A percentile compares a stretch with the other conserved stretches of the same genome.
Conservation (phyloP, 2,888 invertebrate genomes). For the Mechanitis messenoides region DNA sequence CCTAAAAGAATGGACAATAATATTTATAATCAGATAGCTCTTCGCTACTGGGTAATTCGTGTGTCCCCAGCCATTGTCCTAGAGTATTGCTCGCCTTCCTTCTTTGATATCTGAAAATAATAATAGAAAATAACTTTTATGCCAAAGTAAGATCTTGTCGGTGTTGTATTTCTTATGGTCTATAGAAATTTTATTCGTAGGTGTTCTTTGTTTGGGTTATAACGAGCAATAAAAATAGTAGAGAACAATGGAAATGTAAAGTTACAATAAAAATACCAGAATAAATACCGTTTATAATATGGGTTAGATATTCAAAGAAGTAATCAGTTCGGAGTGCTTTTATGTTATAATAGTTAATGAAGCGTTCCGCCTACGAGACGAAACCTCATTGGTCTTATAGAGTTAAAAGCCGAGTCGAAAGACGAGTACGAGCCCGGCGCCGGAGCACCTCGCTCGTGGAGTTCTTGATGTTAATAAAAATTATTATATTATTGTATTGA, state of each 20-base stretch:
- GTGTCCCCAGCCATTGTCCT: conserved; percentile 67
- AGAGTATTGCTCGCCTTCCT: conserved; percentile 66
- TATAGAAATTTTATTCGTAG: conserved; percentile 44
- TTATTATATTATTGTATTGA: too few species aligned
- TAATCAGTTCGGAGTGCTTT: conserved; percentile 67
- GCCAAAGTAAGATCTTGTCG: conserved; percentile 49
- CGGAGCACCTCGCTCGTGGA: conserved; percentile 17
- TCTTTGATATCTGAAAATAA: conserved; percentile 54
- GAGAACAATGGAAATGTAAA: conserved; percentile 25
- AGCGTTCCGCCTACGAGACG: conserved; percentile 66
- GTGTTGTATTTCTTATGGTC: conserved; percentile 54
- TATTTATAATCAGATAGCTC: conserved; percentile 76
- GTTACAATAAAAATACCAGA: conserved; percentile 24
- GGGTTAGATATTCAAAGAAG: conserved; percentile 49
- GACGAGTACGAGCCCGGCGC: conserved; percentile 24
- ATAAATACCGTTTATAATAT: conserved; percentile 28
- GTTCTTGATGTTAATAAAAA: too few species aligned
- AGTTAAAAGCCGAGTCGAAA: conserved; percentile 58
- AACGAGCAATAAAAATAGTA: conserved; percentile 30
- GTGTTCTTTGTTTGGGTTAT: conserved; percentile 38
- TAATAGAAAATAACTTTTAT: conserved; percentile 43
- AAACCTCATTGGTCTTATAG: conserved; percentile 64
- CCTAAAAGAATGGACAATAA: conserved; percentile 75
- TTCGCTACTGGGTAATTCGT: conserved; percentile 72
- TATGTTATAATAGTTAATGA: conserved; percentile 72